A percentile compares a stretch with the other conserved stretches of the same genome.
Conservation (phyloP, 2,113 vertebrate genomes). For the Hippocampus zosterae region DNA sequence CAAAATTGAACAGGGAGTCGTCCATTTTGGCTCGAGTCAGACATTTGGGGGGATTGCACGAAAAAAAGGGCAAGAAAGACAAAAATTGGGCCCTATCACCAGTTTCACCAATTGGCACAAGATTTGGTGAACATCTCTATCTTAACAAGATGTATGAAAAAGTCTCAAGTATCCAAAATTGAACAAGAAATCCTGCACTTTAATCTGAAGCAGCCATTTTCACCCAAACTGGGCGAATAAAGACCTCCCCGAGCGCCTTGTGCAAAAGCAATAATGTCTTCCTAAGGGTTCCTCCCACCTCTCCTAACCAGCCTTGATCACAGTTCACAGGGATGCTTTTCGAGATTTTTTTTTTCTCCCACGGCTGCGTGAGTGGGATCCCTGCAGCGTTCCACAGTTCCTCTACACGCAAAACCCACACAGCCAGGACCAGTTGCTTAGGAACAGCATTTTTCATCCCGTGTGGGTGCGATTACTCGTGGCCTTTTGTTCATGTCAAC, state of each 20-base stretch:
- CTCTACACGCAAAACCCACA: constrained; percentile 48
- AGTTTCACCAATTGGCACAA: no score
- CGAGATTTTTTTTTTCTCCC: background rate
- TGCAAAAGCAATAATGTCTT: background rate
- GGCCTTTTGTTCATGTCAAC: constrained; percentile 53
- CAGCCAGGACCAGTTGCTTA: constrained; percentile 53
- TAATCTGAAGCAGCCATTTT: no score
- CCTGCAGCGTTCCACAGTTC: background rate
- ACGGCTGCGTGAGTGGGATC: background rate
- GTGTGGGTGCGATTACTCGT: constrained; percentile 54
- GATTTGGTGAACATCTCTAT: no score
- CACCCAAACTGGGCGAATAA: background rate
- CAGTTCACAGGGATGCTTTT: background rate
- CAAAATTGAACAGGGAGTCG: no score
- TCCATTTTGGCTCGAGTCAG: no score
- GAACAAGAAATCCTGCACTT: no score
- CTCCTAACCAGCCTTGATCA: background rate
- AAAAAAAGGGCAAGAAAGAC: no score
- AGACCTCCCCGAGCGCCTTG: background rate
- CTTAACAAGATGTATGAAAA: no score
- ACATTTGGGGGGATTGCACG: no score
- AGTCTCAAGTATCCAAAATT: no score
- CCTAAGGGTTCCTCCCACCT: background rate
- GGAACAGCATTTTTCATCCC: constrained; percentile 57
- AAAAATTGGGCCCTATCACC: no score